Base-by-base conservation (phyloP, 2,797 vertebrate genomes). In the Tragelaphus oryx region DNA sequence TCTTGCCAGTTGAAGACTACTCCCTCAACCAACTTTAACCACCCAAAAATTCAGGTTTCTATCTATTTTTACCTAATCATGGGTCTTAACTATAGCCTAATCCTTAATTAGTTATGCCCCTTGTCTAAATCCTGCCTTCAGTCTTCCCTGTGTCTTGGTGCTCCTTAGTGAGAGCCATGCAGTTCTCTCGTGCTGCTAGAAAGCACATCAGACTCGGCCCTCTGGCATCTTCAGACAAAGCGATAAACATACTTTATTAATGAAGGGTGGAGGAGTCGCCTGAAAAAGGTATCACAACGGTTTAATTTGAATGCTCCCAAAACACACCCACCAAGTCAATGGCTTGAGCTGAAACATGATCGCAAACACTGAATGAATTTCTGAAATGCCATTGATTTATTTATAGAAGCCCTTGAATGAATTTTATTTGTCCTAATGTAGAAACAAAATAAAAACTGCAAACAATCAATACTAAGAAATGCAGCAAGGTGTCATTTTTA, bases 361-460 rank as follows among this genome's bases (percentile, higher is more conserved):
- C 55, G 54, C 60, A 96, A 94, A 96, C 13, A 84, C 85, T 28
- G 41, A 83, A 50, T 71, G 30, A 65, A 87, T 91, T 94, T 96
- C 75, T 92, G 55, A 76, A 95, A 93, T 4, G 18, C 41, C 46
- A 75, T 62, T 86, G 60, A 57, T 95, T 96, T 96, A 86, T 68
- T 97, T 96, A 86, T 94, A 76, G 55, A 95, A 84, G 20, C 89
- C 33, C 5, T 26, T 80, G 57, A 88, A 74, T 93, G 26, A 93
- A 91, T 93, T 92, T 94, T 93, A 62, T 90, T 92, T 94, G 55
- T 89, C 22, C 5, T 94, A 74, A 81, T 81, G 46, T 76, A 88
- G 55, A 91, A 91, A 50, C 28, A 89, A 54, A 84, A 88, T 92
- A 86, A 94, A 95, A 96, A 88, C 13, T 28, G 2, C 16, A 74